Conservation (phyloP, 2,797 vertebrate genomes). For the Cephalopachus bancanus region DNA sequence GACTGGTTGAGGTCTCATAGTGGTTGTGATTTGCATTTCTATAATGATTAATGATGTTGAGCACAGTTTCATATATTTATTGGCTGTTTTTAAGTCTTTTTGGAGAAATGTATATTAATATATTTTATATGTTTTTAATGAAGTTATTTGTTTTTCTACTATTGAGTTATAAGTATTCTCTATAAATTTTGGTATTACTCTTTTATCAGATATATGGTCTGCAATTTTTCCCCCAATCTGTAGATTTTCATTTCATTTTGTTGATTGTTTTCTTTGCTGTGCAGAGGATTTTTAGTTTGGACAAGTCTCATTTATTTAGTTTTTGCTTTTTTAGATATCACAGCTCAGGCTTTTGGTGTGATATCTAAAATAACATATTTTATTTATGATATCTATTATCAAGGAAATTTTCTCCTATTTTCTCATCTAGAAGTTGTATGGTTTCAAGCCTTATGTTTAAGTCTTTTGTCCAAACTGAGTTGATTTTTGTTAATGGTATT, state of each 20-base stretch:
- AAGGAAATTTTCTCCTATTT: not conserved
- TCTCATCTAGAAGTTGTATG: not conserved
- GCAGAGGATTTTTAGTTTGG: no score
- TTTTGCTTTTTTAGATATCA: not conserved
- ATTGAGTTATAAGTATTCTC: not conserved
- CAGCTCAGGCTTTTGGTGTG: no score
- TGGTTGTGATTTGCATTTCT: not conserved
- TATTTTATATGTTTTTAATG: no score
- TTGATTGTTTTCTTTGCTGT: no score
- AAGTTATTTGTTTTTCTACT: not conserved
- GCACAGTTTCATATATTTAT: not conserved
- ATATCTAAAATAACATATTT: no score
- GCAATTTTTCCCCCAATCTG: no score
- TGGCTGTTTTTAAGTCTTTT: no score
- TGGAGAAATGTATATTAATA: no score
- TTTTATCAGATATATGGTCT: no score
- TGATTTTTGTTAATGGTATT: not conserved
- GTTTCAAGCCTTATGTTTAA: not conserved
- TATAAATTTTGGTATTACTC: not conserved
- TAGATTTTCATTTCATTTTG: no score
- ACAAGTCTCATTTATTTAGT: not conserved
- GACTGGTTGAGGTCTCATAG: no score
- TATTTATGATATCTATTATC: not conserved
- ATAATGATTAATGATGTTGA: not conserved
- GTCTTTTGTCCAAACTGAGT: not conserved